phyloP scores from a whole-genome alignment of 2,113 vertebrate genomes.

The Lucifuga dentata region DNA sequence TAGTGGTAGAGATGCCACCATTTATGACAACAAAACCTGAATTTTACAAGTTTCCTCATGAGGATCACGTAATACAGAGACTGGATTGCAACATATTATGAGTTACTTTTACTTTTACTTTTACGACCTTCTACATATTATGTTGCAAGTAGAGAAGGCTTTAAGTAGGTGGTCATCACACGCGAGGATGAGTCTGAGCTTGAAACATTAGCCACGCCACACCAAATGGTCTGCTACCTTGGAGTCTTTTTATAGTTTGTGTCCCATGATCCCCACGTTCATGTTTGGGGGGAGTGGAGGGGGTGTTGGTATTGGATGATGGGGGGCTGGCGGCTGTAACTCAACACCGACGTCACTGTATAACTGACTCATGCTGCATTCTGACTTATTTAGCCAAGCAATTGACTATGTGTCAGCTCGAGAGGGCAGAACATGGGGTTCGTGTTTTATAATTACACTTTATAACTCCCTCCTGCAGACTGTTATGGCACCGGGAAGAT shows the following conservation, averaged over 20 bases:
- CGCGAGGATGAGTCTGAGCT: not conserved
- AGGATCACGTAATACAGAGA: too few species aligned
- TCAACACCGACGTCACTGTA: slow-evolving; percentile 52
- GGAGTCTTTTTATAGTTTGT: slow-evolving; percentile 75
- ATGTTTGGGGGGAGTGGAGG: slow-evolving; percentile 38
- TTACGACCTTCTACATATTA: too few species aligned
- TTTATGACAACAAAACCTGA: not conserved
- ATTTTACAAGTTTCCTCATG: too few species aligned
- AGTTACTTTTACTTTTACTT: too few species aligned
- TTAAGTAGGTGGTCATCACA: too few species aligned
- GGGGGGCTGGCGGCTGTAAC: slow-evolving; percentile 59
- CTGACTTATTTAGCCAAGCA: slow-evolving; percentile 61
- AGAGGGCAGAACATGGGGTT: slow-evolving; percentile 19
- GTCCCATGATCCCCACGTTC: slow-evolving; percentile 62
- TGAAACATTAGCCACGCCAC: slow-evolving; percentile 45
- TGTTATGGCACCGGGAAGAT: not conserved
- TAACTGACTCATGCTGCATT: slow-evolving; percentile 43
- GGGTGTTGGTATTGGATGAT: slow-evolving; percentile 24
- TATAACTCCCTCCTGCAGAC: not conserved
- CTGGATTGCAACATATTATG: too few species aligned
- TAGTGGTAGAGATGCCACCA: too few species aligned
- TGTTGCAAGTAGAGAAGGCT: too few species aligned
- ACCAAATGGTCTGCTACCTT: slow-evolving; percentile 44
- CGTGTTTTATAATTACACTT: not conserved
- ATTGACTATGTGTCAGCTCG: slow-evolving; percentile 4